Conservation (phyloP, 1,140 invertebrate species). For the Temnothorax curvispinosus region DNA sequence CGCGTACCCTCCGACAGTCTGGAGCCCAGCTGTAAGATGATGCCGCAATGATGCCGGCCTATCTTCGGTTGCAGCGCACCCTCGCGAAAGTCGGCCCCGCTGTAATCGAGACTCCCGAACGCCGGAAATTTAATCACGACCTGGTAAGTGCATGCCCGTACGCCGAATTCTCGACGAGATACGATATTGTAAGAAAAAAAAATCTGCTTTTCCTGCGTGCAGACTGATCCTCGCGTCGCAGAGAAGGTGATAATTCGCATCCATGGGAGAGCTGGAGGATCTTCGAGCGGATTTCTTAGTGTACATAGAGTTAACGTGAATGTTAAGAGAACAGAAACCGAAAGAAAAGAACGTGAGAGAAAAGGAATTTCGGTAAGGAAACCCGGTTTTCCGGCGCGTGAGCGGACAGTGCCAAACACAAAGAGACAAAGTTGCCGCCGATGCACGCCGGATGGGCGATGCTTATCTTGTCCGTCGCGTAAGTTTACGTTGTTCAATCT, state of each 20-base stretch:
- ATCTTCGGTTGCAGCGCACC: conserved; percentile 79
- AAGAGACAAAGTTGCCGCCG: conserved; percentile 49
- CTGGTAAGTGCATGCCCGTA: conserved; percentile 53
- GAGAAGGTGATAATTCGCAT: conserved; percentile 1
- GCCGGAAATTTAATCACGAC: conserved; percentile 59
- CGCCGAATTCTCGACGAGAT: neutral
- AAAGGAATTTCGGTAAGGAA: neutral
- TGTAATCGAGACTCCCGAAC: conserved; percentile 67
- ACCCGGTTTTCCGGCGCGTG: neutral
- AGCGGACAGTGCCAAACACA: conserved; percentile 49
- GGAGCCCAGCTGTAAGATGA: conserved; percentile 85
- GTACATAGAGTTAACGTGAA: conserved; percentile 48
- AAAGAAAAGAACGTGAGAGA: neutral
- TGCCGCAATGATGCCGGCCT: conserved; percentile 84
- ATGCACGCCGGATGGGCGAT: conserved; percentile 37
- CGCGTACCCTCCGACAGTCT: conserved; percentile 87
- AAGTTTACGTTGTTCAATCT: conserved; percentile 48
- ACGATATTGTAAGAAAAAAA: neutral
- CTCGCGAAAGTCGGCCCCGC: conserved; percentile 69
- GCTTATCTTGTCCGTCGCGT: conserved; percentile 43
- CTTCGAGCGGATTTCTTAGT: conserved; percentile 42
- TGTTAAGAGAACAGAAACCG: neutral
- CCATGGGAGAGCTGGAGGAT: conserved; percentile 7
- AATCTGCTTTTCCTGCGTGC: neutral
- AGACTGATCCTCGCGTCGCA: conserved; percentile 29